Evolutionary conservation across 2,888 invertebrate genomes (phyloP).

Genomic region (Agrilus biguttatus): DNA sequence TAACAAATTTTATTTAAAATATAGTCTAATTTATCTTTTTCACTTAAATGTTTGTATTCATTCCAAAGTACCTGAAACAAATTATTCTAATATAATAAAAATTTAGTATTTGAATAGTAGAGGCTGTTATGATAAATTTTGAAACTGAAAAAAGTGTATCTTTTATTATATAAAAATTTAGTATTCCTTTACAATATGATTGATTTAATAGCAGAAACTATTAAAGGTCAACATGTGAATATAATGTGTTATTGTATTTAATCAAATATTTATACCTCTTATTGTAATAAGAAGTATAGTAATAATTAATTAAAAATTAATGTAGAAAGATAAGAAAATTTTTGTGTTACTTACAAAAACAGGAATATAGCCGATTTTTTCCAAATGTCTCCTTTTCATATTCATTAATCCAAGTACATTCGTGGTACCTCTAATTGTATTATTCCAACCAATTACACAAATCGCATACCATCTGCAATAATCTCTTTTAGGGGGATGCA

Average conservation of each 20-base stretch:
- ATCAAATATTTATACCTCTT: background rate
- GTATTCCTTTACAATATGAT: too few species aligned
- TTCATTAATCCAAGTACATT: constrained; percentile 40
- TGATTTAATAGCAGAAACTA: too few species aligned
- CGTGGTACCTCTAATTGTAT: constrained; percentile 36
- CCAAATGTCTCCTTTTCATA: constrained; percentile 50
- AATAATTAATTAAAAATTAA: background rate
- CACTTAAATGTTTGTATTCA: constrained; percentile 11
- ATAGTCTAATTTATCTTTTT: constrained; percentile 12
- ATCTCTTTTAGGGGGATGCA: constrained; percentile 15
- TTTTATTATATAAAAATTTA: too few species aligned
- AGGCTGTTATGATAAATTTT: too few species aligned
- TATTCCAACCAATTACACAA: constrained; percentile 46
- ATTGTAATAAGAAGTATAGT: too few species aligned
- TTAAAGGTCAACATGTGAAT: too few species aligned
- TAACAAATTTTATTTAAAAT: constrained; percentile 9
- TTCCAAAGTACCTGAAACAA: constrained; percentile 18
- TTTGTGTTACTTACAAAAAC: constrained; percentile 34
- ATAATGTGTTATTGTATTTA: too few species aligned
- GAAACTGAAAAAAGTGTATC: too few species aligned
- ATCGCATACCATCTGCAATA: constrained; percentile 39
- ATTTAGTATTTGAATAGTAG: too few species aligned
- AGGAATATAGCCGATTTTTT: constrained; percentile 42
- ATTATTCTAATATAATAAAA: too few species aligned
- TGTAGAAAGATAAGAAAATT: constrained; percentile 2